Base-by-base conservation (phyloP, 2,797 vertebrate species). In the Lindbergichthys nudifrons region DNA sequence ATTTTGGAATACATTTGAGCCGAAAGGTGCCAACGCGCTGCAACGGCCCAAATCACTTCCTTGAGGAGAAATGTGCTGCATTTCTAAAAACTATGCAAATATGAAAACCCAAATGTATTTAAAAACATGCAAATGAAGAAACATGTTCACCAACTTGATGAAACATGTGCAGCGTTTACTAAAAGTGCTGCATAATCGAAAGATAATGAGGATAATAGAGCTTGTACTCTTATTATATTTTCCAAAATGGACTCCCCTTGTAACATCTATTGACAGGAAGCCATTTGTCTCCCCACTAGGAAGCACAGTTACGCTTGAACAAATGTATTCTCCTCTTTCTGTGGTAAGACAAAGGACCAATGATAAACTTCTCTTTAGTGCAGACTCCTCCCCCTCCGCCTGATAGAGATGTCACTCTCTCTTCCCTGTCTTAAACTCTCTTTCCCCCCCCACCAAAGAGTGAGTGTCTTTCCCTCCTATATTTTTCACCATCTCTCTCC, bases 391-490 rank as follows among this genome's bases (percentile, higher is more conserved):
- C 81, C 52, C 71, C 61, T 11, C 12, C 0, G 23, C 58, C 76
- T 86, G 85, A 90, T 89, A 80, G 79, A 92, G 91, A 90, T 63
- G 84, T 91, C 85, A 87, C 77, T 70, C 52, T n/a, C 32, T 12
- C 67, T 47, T 41, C 48, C 43, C 26, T 21, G 4, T 48, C 43
- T 69, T 54, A 26, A 68, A n/a, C 65, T 68, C 32, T 19, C 50
- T 41, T 43, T 47, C 23, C 11, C 56, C 32, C 32, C 32, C 32
- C 32, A 36, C 32, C 7, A 36, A 36, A 36, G 32, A 36, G 32
- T 1, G 32, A 36, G 32, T 21, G 32, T 68, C 18, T 11, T 36
- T 26, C 30, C 48, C 32, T n/a, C 45, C n/a, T 59, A 9, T 32
- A 57, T 62, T 26, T 30, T 41, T 11, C 52, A 45, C 48, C 19